These are phyloP conservation scores for Dicrostonyx torquatus DNA, from an alignment of 2,797 vertebrate genomes.

Conservation along the genomic window DNA sequence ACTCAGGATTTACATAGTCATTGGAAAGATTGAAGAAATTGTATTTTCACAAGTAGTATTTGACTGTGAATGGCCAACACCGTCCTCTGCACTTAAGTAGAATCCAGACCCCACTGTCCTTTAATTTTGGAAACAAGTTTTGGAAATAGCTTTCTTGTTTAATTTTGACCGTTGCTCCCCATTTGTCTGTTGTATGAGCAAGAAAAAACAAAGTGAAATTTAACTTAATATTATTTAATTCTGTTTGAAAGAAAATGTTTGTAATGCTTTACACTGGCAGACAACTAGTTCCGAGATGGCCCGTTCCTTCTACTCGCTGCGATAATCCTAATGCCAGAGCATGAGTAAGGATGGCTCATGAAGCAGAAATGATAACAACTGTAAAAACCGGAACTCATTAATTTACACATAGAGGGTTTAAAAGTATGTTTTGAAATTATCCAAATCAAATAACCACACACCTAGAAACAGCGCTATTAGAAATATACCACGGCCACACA, in stretches of 20 bases:
- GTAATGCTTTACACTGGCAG: not conserved
- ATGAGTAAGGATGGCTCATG: not conserved
- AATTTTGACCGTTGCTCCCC: not conserved
- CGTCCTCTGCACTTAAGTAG: not conserved
- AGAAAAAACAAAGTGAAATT: not conserved
- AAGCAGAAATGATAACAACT: not conserved
- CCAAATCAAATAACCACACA: constrained; percentile 1
- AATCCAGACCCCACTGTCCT: not conserved
- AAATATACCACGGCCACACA: constrained; percentile 12
- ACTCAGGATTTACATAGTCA: not conserved
- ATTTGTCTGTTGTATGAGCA: not conserved
- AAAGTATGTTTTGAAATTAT: constrained; percentile 32
- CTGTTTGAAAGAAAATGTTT: constrained; percentile 1
- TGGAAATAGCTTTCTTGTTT: constrained; percentile 13
- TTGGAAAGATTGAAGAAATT: not conserved
- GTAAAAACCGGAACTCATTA: not conserved
- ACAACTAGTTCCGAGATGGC: not conserved
- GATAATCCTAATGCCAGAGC: not conserved
- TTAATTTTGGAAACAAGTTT: constrained; percentile 21
- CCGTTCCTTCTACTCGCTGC: not conserved
- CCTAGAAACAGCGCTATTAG: not conserved
- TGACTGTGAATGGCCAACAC: not conserved
- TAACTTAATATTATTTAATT: constrained; percentile 14
- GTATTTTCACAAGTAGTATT: not conserved
- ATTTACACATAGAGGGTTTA: not conserved